Evolutionary conservation across 2,888 invertebrate genomes (phyloP), one percentile per base, ranked within the genome.

Genomic region (Cacoxenus indagator): DNA sequence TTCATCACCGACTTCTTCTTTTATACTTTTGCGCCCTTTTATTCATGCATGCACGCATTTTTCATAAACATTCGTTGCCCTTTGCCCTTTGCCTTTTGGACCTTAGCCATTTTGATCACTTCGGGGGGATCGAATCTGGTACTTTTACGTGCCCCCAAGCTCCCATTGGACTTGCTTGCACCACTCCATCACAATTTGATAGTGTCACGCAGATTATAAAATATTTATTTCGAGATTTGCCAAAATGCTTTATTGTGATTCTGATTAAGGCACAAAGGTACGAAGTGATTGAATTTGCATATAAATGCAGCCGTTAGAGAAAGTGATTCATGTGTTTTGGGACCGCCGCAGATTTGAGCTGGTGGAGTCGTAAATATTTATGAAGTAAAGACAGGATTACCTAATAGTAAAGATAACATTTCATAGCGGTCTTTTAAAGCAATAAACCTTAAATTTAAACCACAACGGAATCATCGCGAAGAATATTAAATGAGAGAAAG

Each of bases 191-290:
- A 80, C 83, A 83, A 80, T 80, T 80, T 80, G 82, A 81, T 83
- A 81, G 76, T 83, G 80, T 83, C 83, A 81, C 82, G 82, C 77
- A 78, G 83, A 83, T 80, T 82, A 82, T 83, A 74, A 70, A 75
- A 76, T 80, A 80, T 83, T 62, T 62, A 62, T 43, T 43, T 45
- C 54, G 14, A 9, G 46, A 45, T 64, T 68, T 62, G 29, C 19
- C 11, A 37, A 61, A 22, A 43, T 55, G 65, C 11, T 55, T 65
- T 55, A 65, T 43, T 62, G 61, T 62, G 5, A 1, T 43, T 51
- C 55, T 55, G 65, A 54, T 55, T 55, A 55, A 43, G 65, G 65
- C 29, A 11, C 11, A 24, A 65, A 22, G 51, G 51, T 22, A 26
- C 17, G 26, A 55, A 55, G 14, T 55, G 27, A 55, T 24, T 27